Evolutionary conservation across 2,888 invertebrate genomes (phyloP).

Genomic region (Dilophus febrilis): DNA sequence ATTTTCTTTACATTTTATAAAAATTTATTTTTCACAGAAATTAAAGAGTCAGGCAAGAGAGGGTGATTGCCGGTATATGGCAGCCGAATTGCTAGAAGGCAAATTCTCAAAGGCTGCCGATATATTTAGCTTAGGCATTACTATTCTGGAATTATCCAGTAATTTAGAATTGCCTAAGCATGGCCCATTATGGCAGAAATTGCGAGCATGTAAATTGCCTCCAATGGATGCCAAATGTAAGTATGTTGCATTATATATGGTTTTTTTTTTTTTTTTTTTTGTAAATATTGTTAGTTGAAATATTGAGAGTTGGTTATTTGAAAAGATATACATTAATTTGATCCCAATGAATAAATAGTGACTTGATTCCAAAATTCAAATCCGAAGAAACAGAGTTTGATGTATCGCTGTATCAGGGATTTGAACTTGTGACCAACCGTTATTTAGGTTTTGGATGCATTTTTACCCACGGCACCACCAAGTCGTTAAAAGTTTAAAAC

Average conservation of each 20-base stretch:
- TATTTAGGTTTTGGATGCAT: too few species aligned
- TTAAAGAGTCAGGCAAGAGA: slow-evolving; percentile 45
- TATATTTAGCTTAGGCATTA: slow-evolving; percentile 56
- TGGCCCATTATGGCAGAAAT: slow-evolving; percentile 49
- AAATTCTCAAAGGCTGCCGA: slow-evolving; percentile 52
- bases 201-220: slow-evolving; percentile 39
- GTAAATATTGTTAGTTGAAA: not conserved
- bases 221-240: slow-evolving; percentile 29
- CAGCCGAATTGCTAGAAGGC: slow-evolving; percentile 49
- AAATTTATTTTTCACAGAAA: too few species aligned
- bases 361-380: too few species aligned
- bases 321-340: too few species aligned
- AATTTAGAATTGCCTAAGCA: slow-evolving; percentile 51
- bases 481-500: not conserved
- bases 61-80: slow-evolving; percentile 61
- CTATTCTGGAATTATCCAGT: slow-evolving; percentile 50
- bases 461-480: too few species aligned
- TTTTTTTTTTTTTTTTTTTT: not conserved
- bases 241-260: slow-evolving; percentile 4
- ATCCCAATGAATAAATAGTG: too few species aligned
- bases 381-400: too few species aligned
- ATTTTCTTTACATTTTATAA: too few species aligned
- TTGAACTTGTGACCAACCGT: too few species aligned
- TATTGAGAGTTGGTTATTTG: too few species aligned
- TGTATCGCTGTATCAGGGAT: too few species aligned